Evolutionary conservation across 1,140 invertebrate species (phyloP).

Genomic region (Zophobas atratus): DNA sequence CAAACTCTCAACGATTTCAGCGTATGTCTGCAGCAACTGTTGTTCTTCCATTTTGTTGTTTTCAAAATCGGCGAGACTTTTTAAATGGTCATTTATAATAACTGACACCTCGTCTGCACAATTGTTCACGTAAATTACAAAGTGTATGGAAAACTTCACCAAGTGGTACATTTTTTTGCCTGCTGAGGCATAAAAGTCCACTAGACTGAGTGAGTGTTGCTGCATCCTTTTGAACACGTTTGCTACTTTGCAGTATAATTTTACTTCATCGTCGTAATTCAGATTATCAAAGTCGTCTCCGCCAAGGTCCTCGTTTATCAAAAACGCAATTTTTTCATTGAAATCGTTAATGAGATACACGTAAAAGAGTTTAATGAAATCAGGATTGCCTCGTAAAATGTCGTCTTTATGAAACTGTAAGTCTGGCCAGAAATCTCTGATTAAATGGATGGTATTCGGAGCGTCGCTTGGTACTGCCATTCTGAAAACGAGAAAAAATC

Average conservation of each 20-base stretch:
- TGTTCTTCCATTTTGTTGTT: background rate
- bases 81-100: conserved; percentile 1
- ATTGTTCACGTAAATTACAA: conserved; percentile 18
- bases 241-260: conserved; percentile 1
- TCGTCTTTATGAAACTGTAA: background rate
- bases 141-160: conserved; percentile 1
- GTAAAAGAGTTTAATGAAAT: background rate
- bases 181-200: background rate
- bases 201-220: background rate
- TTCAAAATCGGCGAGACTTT: background rate
- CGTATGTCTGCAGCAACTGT: background rate
- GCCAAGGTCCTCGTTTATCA: background rate
- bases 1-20: background rate
- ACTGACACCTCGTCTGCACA: background rate
- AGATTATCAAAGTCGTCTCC: background rate
- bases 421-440: conserved; percentile 5
- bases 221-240: background rate
- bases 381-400: background rate
- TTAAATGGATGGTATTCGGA: conserved; percentile 1
- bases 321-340: background rate
- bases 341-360: background rate
- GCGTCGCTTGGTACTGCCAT: background rate
- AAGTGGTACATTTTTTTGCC: conserved; percentile 13
- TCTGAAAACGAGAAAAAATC: background rate
- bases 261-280: background rate